Conservation (phyloP, 1,140 invertebrate species). For the Apis mellifera region DNA sequence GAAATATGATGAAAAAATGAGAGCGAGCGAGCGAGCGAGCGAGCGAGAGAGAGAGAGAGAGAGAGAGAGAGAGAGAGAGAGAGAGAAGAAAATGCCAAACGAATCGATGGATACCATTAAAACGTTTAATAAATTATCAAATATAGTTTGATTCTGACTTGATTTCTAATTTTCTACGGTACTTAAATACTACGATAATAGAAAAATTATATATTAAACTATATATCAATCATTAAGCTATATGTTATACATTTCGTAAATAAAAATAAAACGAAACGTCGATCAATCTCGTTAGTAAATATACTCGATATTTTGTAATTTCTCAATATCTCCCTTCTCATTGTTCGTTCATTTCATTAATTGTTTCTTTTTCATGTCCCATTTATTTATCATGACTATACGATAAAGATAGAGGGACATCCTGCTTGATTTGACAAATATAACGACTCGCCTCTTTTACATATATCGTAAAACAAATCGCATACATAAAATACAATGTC, state of each 20-base stretch:
- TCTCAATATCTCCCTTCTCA: neutral
- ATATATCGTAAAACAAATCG: neutral
- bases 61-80: neutral
- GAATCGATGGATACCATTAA: neutral
- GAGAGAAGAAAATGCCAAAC: neutral
- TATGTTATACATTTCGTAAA: constrained; percentile 21
- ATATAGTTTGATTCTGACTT: too few species aligned
- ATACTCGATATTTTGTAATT: neutral
- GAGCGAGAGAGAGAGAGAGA: neutral
- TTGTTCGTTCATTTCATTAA: neutral
- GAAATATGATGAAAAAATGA: too few species aligned
- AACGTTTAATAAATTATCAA: neutral
- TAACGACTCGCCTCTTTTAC: neutral
- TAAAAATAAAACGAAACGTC: constrained; percentile 14
- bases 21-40: too few species aligned
- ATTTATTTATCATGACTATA: neutral
- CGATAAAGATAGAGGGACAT: too few species aligned
- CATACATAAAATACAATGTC: neutral
- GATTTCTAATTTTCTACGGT: too few species aligned
- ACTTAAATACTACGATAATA: too few species aligned
- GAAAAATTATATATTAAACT: neutral
- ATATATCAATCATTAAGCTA: neutral
- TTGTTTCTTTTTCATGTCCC: neutral
- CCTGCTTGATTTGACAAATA: neutral
- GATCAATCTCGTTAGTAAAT: neutral